A percentile compares a stretch with the other conserved stretches of the same genome.
Conservation (phyloP, 1,140 invertebrate species). For the Cherax destructor region DNA sequence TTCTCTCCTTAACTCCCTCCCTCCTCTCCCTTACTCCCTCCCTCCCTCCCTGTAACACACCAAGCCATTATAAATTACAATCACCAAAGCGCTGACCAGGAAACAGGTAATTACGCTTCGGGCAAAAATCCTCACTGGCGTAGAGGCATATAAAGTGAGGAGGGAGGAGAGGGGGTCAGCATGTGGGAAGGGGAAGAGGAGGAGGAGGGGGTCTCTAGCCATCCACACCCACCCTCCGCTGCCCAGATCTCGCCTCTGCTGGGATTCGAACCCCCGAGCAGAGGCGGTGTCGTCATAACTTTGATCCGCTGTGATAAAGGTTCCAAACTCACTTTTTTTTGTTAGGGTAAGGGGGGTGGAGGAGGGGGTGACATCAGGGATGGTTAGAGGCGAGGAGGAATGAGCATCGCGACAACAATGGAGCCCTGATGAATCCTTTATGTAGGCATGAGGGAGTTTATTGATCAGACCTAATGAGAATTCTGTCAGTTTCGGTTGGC, state of each 20-base stretch:
- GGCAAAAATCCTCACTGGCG: background rate
- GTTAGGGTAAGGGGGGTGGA: no score
- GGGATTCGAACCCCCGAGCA: no score
- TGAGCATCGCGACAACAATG: background rate
- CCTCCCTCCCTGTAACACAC: no score
- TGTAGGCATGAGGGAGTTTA: background rate
- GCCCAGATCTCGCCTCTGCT: no score
- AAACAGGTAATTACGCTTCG: background rate
- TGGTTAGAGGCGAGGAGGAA: background rate
- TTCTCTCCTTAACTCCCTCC: no score
- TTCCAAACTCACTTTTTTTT: background rate
- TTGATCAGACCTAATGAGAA: background rate
- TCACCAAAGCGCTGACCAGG: background rate
- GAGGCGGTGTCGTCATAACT: background rate
- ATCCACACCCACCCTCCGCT: no score
- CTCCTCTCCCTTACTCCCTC: no score
- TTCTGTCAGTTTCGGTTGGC: background rate
- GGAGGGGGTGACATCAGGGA: no score
- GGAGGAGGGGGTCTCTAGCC: no score
- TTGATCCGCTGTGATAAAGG: background rate
- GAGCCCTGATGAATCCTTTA: background rate
- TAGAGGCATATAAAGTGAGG: no score
- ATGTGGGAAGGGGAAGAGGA: no score
- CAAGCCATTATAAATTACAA: background rate
- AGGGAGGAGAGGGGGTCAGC: no score